Conservation (phyloP, 2,797 vertebrate genomes). For the Sebastes miniatus region DNA sequence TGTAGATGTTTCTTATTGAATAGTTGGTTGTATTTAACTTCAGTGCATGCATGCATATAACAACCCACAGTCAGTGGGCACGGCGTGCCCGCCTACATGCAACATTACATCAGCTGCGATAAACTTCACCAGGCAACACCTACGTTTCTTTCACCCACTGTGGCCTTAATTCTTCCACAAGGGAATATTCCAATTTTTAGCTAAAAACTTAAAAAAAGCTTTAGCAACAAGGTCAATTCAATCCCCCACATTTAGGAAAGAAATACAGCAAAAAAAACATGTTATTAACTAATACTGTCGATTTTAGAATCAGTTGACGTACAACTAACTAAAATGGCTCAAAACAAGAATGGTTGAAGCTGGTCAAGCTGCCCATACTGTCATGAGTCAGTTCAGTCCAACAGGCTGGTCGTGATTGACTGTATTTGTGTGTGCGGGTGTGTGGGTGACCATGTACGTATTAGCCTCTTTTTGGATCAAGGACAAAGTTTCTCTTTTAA, state of each 20-base stretch:
- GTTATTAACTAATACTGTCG: background rate
- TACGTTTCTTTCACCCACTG: slow-evolving; percentile 56
- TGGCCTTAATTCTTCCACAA: background rate
- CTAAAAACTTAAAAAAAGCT: background rate
- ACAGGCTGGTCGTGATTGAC: slow-evolving; percentile 9
- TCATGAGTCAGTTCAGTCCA: slow-evolving; percentile 18
- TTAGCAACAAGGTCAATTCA: background rate
- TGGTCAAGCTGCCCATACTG: background rate
- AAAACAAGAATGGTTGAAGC: background rate
- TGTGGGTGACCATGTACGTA: background rate
- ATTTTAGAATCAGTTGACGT: background rate
- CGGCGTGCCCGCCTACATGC: slow-evolving; percentile 41
- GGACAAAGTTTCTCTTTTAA: background rate
- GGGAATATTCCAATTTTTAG: background rate
- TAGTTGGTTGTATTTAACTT: background rate
- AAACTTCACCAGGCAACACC: slow-evolving; percentile 51
- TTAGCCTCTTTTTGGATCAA: background rate
- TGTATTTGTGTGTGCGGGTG: background rate
- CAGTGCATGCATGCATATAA: background rate
- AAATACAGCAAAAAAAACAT: too few relatives aligned
- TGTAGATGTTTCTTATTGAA: background rate
- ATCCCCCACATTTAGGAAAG: background rate
- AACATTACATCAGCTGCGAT: slow-evolving; percentile 56
- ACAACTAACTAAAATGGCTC: background rate
- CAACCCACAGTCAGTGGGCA: slow-evolving; percentile 60